These are phyloP conservation scores for Ochotona princeps DNA, from an alignment of 2,113 vertebrate genomes.

Conservation along the genomic window DNA sequence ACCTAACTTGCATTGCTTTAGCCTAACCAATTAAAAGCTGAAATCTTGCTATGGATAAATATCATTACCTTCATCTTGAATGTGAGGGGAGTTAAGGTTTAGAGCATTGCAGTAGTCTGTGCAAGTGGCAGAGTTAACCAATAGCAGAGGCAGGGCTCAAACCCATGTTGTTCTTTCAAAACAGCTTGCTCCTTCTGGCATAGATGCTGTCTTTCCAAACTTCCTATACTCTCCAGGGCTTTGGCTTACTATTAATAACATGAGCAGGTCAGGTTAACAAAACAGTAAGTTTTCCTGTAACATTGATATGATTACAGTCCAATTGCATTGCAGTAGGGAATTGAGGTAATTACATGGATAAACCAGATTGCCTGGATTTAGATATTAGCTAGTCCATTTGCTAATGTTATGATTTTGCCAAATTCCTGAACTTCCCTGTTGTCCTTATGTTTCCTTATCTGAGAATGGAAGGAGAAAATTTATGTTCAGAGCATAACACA, in stretches of 20 bases:
- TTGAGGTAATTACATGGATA: background rate
- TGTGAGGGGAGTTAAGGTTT: background rate
- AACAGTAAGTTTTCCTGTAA: background rate
- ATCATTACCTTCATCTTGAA: background rate
- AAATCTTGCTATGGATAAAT: background rate
- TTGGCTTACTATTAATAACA: constrained; percentile 1
- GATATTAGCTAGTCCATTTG: background rate
- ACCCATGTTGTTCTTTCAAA: background rate
- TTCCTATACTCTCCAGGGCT: background rate
- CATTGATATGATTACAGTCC: background rate
- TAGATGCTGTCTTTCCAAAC: background rate
- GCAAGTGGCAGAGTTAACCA: background rate
- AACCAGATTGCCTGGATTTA: background rate
- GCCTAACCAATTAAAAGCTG: background rate
- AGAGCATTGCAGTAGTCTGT: background rate
- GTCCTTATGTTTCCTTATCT: background rate
- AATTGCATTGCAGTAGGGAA: background rate
- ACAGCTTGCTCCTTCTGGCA: background rate
- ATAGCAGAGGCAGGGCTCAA: background rate
- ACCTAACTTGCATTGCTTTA: background rate
- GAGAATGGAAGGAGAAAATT: background rate
- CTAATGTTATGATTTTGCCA: background rate
- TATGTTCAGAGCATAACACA: background rate
- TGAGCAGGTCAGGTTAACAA: background rate
- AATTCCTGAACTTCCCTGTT: background rate